Evolutionary conservation across 1,140 invertebrate genomes (phyloP).

Genomic region (Saccostrea echinata): DNA sequence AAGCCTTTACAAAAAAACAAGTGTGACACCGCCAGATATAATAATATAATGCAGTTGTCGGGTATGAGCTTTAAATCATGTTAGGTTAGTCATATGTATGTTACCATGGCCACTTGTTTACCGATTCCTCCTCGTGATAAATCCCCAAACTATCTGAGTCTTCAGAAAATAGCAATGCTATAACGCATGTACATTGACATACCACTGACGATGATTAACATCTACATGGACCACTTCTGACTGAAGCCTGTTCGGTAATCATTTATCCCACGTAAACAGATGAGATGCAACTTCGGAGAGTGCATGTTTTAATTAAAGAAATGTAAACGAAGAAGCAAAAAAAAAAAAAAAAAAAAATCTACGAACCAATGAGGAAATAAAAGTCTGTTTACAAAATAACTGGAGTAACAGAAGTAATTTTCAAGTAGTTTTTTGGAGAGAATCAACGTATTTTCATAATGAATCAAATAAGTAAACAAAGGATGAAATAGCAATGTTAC

Average conservation of each 20-base stretch:
- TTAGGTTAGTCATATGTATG: not conserved
- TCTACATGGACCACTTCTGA: not conserved
- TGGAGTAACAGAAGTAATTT: not conserved
- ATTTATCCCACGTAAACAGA: not conserved
- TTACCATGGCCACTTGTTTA: conserved; percentile 6
- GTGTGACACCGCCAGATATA: too few species aligned
- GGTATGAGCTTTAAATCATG: not conserved
- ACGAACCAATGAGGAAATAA: not conserved
- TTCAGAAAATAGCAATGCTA: conserved; percentile 7
- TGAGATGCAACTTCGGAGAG: conserved; percentile 1
- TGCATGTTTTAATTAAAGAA: conserved; percentile 30
- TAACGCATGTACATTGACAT: conserved; percentile 17
- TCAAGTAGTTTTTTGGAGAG: not conserved
- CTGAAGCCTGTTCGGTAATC: not conserved
- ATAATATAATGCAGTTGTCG: too few species aligned
- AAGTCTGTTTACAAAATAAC: not conserved
- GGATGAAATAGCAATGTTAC: not conserved
- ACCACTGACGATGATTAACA: not conserved
- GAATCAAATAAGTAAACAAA: conserved; percentile 32
- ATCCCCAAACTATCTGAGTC: not conserved
- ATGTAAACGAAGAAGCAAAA: not conserved
- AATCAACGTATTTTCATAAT: conserved; percentile 18
- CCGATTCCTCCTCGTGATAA: not conserved
- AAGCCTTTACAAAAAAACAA: too few species aligned
- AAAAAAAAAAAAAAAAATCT: not conserved